Conservation (phyloP, 2,113 vertebrate species). For the Capreolus pygargus region DNA sequence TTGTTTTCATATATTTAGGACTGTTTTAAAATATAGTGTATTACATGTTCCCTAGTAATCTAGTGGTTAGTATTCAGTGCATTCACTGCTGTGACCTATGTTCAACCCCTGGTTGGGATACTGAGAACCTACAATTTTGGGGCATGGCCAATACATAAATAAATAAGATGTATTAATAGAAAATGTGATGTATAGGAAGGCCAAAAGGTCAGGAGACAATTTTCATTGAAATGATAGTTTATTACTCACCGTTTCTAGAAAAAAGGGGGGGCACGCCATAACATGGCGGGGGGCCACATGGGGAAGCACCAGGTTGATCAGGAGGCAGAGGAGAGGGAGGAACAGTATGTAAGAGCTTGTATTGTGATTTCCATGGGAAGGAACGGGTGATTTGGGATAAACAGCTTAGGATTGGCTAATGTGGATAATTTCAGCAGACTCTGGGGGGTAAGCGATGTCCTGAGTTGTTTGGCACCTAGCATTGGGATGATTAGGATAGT, state of each 20-base stretch:
- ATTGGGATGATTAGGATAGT: not conserved
- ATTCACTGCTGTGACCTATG: not conserved
- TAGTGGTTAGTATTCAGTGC: not conserved
- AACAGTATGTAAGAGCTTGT: not conserved
- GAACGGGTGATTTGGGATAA: not conserved
- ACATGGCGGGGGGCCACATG: accelerated
- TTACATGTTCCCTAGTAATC: not conserved
- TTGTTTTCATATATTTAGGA: not conserved
- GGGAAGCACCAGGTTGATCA: not conserved
- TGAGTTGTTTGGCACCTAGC: not conserved
- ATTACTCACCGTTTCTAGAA: not conserved
- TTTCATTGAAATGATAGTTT: not conserved
- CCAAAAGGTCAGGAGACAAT: not conserved
- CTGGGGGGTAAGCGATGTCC: not conserved
- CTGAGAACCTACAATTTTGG: not conserved
- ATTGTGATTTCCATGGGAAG: not conserved
- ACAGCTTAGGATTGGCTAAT: not conserved
- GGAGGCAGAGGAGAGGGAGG: not conserved
- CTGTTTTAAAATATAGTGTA: not conserved
- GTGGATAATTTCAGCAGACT: not conserved
- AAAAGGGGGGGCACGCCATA: not conserved
- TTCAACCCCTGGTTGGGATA: not conserved
- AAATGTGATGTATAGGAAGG: not conserved
- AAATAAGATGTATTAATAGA: not conserved
- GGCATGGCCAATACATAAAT: not conserved